These are phyloP conservation scores for Apotomis turbidana DNA, from an alignment of 2,888 invertebrate genomes.

Conservation along the genomic window DNA sequence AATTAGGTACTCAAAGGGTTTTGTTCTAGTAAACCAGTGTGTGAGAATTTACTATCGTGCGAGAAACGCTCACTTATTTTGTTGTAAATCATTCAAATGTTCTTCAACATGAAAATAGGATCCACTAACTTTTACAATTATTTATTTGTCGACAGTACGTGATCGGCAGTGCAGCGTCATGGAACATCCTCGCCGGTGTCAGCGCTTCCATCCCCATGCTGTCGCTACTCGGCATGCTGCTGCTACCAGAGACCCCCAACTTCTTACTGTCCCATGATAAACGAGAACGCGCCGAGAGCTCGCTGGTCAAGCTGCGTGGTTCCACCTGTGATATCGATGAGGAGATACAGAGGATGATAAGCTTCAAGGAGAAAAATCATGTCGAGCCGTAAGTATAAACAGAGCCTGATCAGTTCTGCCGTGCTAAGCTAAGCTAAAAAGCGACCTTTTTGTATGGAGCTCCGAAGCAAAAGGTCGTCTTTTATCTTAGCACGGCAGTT, in stretches of 20 bases:
- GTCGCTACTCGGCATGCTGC: conserved; percentile 84
- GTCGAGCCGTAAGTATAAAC: conserved; percentile 76
- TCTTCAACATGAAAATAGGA: too few species aligned
- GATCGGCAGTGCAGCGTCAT: conserved; percentile 84
- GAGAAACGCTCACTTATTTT: too few species aligned
- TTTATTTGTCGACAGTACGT: conserved; percentile 75
- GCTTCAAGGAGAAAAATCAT: conserved; percentile 86
- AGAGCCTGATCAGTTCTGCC: background rate
- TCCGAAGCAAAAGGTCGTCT: background rate
- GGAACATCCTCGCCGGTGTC: conserved; percentile 86
- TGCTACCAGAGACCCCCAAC: conserved; percentile 89
- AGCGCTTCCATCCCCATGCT: conserved; percentile 85
- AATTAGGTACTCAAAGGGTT: too few species aligned
- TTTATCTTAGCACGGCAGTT: too few species aligned
- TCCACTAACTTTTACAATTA: background rate
- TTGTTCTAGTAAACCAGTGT: too few species aligned
- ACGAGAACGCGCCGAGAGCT: conserved; percentile 83
- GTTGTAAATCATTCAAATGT: background rate
- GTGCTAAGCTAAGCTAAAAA: too few species aligned
- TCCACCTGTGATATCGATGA: conserved; percentile 85
- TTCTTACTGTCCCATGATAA: conserved; percentile 86
- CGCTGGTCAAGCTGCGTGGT: conserved; percentile 84
- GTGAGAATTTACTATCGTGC: too few species aligned
- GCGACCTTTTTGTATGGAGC: background rate
- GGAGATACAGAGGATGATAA: conserved; percentile 85